Percentiles rank a stretch among this genome's conserved stretches.
These are phyloP conservation scores for Halcyon badia DNA, from an alignment of 2,797 vertebrate species.

Conservation along the genomic window DNA sequence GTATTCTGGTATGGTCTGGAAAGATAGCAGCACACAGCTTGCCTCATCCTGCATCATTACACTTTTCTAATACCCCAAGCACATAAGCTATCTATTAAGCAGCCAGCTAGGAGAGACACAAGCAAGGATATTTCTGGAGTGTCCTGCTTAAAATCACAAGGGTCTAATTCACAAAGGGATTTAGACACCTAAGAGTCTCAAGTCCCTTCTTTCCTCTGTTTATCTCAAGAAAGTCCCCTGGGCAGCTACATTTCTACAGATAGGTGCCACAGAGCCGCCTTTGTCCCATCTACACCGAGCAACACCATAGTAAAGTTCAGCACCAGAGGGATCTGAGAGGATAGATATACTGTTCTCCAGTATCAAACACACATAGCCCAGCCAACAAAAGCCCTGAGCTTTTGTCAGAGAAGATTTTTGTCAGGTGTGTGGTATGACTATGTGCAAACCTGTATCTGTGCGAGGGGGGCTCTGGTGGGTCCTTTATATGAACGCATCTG, in stretches of 20 bases:
- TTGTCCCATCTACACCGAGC: background rate
- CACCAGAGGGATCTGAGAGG: background rate
- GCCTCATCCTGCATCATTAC: background rate
- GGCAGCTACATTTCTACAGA: background rate
- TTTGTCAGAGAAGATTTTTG: background rate
- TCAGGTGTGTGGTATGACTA: background rate
- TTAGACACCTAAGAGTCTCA: background rate
- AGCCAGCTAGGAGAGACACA: background rate
- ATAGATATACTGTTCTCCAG: background rate
- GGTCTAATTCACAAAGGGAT: background rate
- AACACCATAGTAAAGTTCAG: background rate
- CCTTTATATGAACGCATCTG: background rate
- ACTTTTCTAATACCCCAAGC: background rate
- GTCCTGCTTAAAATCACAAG: background rate
- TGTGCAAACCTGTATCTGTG: fast-evolving
- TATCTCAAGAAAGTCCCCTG: background rate
- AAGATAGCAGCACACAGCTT: background rate
- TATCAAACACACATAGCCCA: background rate
- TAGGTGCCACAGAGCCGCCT: background rate
- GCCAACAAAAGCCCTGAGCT: background rate
- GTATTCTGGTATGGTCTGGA: background rate
- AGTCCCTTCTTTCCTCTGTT: background rate
- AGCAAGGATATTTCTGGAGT: background rate
- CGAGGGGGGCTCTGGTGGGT: background rate
- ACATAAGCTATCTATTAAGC: background rate